A percentile compares a stretch with the other conserved stretches of the same genome.
Evolutionary conservation across 2,888 invertebrate species (phyloP).

Genomic region (Yponomeuta malinellus): DNA sequence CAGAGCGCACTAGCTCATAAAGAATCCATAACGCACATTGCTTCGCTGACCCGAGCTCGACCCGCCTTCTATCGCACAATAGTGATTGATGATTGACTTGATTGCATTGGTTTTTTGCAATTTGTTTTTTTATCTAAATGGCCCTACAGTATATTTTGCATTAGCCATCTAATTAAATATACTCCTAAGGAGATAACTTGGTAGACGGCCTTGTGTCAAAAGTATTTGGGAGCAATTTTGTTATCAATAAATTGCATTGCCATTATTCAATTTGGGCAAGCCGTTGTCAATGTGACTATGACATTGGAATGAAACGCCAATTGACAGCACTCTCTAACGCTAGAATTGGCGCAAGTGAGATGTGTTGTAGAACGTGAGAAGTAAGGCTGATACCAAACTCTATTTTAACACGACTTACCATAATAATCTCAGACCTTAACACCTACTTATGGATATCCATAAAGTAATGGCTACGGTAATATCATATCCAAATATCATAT

Average conservation of each 20-base stretch:
- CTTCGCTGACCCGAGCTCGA: neutral
- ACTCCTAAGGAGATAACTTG: too few relatives aligned
- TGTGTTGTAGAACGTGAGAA: too few relatives aligned
- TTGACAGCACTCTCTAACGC: neutral
- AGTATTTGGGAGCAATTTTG: constrained; percentile 2
- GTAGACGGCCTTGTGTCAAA: neutral
- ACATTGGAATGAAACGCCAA: neutral
- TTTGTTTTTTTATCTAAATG: neutral
- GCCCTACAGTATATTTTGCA: too few relatives aligned
- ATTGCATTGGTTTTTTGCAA: neutral
- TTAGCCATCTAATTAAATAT: too few relatives aligned
- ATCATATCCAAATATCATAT: too few relatives aligned
- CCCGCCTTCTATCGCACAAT: neutral
- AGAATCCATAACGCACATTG: neutral
- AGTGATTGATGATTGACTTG: neutral
- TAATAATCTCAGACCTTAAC: too few relatives aligned
- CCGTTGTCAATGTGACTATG: neutral
- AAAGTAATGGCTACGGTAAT: too few relatives aligned
- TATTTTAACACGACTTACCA: too few relatives aligned
- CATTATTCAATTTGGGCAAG: constrained; percentile 50
- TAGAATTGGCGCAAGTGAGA: too few relatives aligned
- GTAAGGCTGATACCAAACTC: too few relatives aligned
- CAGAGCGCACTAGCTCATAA: too few relatives aligned
- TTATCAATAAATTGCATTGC: constrained; percentile 36
- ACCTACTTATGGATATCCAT: too few relatives aligned